These are phyloP conservation scores for Scaptomyza pallida DNA, from an alignment of 1,140 invertebrate genomes.

Conservation along the genomic window DNA sequence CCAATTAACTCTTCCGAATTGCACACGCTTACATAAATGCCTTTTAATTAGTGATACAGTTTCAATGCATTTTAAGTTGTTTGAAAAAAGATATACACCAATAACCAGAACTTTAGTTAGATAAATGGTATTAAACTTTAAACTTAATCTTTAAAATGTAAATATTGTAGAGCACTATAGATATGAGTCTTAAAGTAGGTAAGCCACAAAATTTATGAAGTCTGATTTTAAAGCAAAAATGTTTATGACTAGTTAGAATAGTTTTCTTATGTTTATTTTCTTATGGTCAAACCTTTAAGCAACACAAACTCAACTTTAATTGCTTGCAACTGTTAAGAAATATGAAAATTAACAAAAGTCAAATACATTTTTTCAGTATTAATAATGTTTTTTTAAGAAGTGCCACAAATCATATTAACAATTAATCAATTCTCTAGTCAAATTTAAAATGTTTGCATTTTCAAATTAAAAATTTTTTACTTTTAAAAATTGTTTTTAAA, in stretches of 20 bases:
- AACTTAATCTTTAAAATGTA: no score
- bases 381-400: constrained; percentile 8
- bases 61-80: background rate
- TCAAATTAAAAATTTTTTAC: no score
- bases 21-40: background rate
- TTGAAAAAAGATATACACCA: background rate
- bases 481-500: no score
- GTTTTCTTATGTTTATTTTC: background rate
- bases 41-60: background rate
- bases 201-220: no score
- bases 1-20: constrained; percentile 12
- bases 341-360: background rate
- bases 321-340: background rate
- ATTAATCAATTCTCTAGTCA: no score
- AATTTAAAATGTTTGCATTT: no score
- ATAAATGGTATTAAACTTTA: background rate
- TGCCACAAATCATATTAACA: constrained; percentile 15
- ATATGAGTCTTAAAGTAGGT: no score
- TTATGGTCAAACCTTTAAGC: no score
- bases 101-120: background rate
- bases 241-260: no score
- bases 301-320: background rate
- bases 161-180: no score
- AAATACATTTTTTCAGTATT: constrained; percentile 9
- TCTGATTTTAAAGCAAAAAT: no score